Evolutionary conservation across 2,113 vertebrate genomes (phyloP).

Genomic region (Ciconia maguari): DNA sequence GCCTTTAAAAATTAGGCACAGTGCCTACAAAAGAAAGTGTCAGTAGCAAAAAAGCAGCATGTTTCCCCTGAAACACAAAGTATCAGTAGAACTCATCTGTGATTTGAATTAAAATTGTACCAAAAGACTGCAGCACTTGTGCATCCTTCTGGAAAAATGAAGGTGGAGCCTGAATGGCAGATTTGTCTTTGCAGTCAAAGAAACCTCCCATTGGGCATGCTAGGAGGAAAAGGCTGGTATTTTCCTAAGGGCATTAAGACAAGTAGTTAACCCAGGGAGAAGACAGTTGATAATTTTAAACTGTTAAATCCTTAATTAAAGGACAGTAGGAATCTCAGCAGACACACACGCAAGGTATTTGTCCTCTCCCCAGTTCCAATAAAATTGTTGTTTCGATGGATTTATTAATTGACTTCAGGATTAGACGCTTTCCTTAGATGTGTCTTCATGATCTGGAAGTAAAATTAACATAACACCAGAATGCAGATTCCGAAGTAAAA

Average conservation of each 20-base stretch:
- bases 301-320: slow-evolving; percentile 70
- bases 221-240: neutral
- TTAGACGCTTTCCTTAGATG: slow-evolving; percentile 45
- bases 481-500: neutral
- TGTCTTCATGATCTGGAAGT: slow-evolving; percentile 13
- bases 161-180: neutral
- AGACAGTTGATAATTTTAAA: slow-evolving; percentile 30
- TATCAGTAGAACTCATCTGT: neutral
- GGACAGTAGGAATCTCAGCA: slow-evolving; percentile 39
- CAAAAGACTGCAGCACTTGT: neutral
- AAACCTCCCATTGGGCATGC: neutral
- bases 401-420: slow-evolving; percentile 65
- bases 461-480: neutral
- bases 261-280: slow-evolving; percentile 57
- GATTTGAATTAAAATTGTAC: slow-evolving; percentile 32
- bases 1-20: neutral
- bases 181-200: slow-evolving; percentile 24
- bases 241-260: slow-evolving; percentile 16
- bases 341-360: neutral
- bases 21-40: neutral
- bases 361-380: slow-evolving; percentile 43
- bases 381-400: slow-evolving; percentile 60
- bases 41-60: slow-evolving; percentile 26
- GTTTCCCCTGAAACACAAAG: neutral
- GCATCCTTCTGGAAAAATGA: neutral